Evolutionary conservation across 2,888 invertebrate genomes (phyloP), one percentile per base, ranked within the genome.

Genomic region (Drosophila merina): DNA sequence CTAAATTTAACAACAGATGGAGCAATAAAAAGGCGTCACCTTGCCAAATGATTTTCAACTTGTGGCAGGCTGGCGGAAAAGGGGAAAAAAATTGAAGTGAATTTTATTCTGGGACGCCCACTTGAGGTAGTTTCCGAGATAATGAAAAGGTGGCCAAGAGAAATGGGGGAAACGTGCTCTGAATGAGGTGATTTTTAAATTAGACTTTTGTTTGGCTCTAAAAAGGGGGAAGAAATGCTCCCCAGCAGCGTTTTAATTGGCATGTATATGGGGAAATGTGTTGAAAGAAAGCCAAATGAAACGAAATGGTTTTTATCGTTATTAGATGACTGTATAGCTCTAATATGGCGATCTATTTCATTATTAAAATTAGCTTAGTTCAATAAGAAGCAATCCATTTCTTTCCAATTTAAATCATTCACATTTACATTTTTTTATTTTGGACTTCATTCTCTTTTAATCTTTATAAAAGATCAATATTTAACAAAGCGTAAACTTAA

Each of bases 1-100:
- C 86, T 86, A 88, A 78, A 80, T 78, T 78, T 73, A 88, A 62
- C 73, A 57, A 48, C 56, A 74, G 77, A 74, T 76, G 68, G 54
- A 66, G 82, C 81, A 84, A 72, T 81, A 75, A 78, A 64, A 73
- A 80, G 87, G 81, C 88, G 88, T 80, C 88, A 85, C 88, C 88
- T 84, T 86, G 74, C 85, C 86, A 81, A 82, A 86, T 83, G 77
- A 70, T 68, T 69, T 68, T 67, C 58, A 66, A 72, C 42, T 48
- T 52, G 71, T 45, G 57, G 72, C 38, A 49, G 44, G 20, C 50
- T 49, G 50, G 31, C 20, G 66, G 68, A 68, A 72, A 67, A 70
- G 75, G 79, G 68, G 20, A 14, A 52, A 62, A 64, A 64, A 62
- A 52, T 48, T 36, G 28, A 26, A 38, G 30, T 76, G 71, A 58